phyloP scores from a whole-genome alignment of 2,113 vertebrate species.

The Tragelaphus imberbis region DNA sequence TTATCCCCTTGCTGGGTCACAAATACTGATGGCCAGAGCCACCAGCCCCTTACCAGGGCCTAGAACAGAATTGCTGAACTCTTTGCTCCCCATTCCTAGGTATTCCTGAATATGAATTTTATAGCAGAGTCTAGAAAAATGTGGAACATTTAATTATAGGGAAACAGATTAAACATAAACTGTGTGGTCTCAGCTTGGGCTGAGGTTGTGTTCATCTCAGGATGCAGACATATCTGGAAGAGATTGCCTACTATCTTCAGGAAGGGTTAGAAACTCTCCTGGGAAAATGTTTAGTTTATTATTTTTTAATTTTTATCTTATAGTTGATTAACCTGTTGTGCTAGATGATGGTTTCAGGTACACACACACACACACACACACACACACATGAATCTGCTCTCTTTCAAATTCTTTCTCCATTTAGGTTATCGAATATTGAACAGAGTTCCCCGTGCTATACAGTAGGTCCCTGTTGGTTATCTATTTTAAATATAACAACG shows the following conservation, averaged over 20 bases:
- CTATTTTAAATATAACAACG: background rate
- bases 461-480: background rate
- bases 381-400: background rate
- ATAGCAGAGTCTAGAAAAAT: background rate
- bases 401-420: background rate
- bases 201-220: background rate
- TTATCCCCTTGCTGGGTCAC: background rate
- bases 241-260: background rate
- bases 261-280: background rate
- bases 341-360: background rate
- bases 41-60: background rate
- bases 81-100: background rate
- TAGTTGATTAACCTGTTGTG: background rate
- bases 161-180: background rate
- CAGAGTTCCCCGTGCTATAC: background rate
- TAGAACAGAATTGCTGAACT: background rate
- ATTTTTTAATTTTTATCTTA: background rate
- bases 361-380: background rate
- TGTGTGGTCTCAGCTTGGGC: background rate
- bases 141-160: background rate
- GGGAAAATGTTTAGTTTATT: background rate
- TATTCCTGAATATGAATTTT: background rate
- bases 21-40: background rate
- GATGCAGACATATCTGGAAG: background rate
- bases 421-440: background rate